phyloP scores from a whole-genome alignment of 1,140 invertebrate genomes.

The Archivesica marissinica region DNA sequence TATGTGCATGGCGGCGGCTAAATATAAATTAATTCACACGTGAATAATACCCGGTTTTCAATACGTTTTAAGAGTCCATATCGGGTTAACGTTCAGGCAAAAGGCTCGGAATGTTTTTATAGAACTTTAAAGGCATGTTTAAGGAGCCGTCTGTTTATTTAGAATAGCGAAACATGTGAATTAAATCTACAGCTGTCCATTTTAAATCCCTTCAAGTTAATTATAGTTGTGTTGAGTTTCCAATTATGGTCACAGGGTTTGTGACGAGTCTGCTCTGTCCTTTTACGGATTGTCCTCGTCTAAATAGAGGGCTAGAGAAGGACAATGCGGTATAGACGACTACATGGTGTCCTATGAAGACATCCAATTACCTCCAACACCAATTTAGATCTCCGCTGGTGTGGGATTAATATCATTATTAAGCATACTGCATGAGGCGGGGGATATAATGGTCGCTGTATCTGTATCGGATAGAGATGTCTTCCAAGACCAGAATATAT shows the following conservation, averaged over 20 bases:
- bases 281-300: not conserved
- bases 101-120: constrained; percentile 4
- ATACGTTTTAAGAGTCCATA: not conserved
- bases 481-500: too few relatives aligned
- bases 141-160: constrained; percentile 26
- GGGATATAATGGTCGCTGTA: too few relatives aligned
- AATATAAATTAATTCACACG: too few relatives aligned
- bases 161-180: constrained; percentile 1
- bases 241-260: constrained; percentile 21
- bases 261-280: not conserved
- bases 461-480: too few relatives aligned
- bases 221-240: constrained; percentile 29
- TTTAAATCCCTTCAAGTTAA: constrained; percentile 36
- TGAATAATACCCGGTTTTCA: too few relatives aligned
- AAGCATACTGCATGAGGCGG: too few relatives aligned
- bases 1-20: too few relatives aligned
- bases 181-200: constrained; percentile 25
- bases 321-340: not conserved
- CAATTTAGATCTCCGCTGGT: constrained; percentile 13
- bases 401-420: constrained; percentile 22
- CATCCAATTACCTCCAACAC: constrained; percentile 24
- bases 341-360: constrained; percentile 16
- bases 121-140: constrained; percentile 32
- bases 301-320: constrained; percentile 12
- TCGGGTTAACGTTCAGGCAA: not conserved